Percentiles rank a stretch among this genome's conserved stretches.
Conservation (phyloP, 2,888 invertebrate genomes). For the Zaprionus lineosus region DNA sequence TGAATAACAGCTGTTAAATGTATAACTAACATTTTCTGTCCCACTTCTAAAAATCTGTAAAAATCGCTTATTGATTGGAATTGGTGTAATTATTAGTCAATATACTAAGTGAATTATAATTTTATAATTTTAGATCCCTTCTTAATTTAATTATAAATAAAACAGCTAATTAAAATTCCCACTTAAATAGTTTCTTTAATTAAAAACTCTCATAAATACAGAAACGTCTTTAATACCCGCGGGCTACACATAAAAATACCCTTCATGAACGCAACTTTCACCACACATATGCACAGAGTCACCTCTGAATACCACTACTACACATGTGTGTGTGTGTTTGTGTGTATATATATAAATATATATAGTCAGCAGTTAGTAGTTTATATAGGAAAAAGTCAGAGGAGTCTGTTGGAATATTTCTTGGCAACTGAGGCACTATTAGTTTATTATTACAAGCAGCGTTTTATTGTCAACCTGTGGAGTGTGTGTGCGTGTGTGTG, state of each 20-base stretch:
- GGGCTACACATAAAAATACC: background rate
- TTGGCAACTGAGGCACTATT: constrained; percentile 51
- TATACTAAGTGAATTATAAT: too few relatives aligned
- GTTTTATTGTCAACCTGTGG: constrained; percentile 61
- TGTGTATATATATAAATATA: background rate
- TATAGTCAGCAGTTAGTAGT: background rate
- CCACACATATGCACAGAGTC: background rate
- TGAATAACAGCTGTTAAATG: too few relatives aligned
- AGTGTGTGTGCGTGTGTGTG: constrained; percentile 22
- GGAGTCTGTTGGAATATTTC: constrained; percentile 6
- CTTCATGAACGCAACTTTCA: background rate
- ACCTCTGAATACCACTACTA: too few relatives aligned
- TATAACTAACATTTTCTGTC: too few relatives aligned
- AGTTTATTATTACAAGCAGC: constrained; percentile 56
- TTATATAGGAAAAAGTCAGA: background rate
- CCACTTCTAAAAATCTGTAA: too few relatives aligned
- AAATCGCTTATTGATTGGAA: too few relatives aligned
- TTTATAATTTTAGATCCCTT: too few relatives aligned
- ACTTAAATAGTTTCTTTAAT: too few relatives aligned
- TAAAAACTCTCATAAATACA: background rate
- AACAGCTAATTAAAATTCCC: too few relatives aligned
- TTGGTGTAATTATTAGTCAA: too few relatives aligned
- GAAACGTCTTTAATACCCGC: background rate
- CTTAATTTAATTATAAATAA: too few relatives aligned
- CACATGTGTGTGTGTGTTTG: too few relatives aligned